Percentiles rank a stretch among this genome's conserved stretches.
These are phyloP conservation scores for Pogonocichla stellata DNA, from an alignment of 2,113 vertebrate genomes.

Conservation along the genomic window DNA sequence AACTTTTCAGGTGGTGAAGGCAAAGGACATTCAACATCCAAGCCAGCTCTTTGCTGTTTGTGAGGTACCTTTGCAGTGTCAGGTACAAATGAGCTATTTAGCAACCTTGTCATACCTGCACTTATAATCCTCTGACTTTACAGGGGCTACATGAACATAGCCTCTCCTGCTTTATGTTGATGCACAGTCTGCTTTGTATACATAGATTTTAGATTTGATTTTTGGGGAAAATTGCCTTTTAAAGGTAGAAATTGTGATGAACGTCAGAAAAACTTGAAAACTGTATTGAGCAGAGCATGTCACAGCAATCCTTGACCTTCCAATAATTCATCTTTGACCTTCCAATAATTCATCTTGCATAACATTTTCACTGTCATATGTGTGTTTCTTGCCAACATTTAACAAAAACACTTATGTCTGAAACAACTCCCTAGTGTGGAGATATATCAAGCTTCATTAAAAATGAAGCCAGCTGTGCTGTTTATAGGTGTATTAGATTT, in stretches of 20 bases:
- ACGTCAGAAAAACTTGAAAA: background rate
- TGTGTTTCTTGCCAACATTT: background rate
- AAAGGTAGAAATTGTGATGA: background rate
- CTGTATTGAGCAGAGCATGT: background rate
- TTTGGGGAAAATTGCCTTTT: background rate
- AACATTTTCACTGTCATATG: background rate
- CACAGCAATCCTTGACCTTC: background rate
- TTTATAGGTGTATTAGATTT: background rate
- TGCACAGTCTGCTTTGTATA: background rate
- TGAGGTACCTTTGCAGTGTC: background rate
- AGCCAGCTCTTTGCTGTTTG: background rate
- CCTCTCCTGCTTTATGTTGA: background rate
- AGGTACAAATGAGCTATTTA: background rate
- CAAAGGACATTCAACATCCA: background rate
- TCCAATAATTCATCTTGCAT: background rate
- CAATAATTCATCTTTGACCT: background rate
- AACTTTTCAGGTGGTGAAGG: background rate
- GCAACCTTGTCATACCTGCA: background rate
- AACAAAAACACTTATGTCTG: background rate
- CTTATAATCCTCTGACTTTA: background rate
- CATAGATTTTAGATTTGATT: background rate
- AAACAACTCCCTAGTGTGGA: background rate
- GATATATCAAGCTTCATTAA: constrained; percentile 30
- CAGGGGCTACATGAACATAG: background rate
- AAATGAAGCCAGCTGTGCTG: constrained; percentile 11